Conservation (phyloP, 2,888 invertebrate species). For the Phlogophora meticulosa region DNA sequence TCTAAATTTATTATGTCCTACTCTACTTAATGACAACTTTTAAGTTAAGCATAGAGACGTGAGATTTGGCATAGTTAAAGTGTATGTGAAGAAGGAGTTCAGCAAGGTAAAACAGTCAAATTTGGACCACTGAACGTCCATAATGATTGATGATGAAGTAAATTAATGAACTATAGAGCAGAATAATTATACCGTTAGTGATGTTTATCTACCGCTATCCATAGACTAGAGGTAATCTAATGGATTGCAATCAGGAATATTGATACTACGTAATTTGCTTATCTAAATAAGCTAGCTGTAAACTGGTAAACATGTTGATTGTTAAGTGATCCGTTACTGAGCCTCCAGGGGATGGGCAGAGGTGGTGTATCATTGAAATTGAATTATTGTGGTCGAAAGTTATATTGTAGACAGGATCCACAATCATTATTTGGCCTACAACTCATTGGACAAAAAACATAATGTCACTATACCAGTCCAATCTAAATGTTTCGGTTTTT, state of each 20-base stretch:
- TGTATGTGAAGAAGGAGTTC: no score
- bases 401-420: no score
- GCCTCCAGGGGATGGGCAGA: neutral
- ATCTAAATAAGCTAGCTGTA: conserved; percentile 52
- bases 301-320: conserved; percentile 42
- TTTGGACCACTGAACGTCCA: no score
- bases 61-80: no score
- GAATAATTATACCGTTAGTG: conserved; percentile 23
- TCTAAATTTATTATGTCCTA: no score
- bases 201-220: conserved; percentile 14
- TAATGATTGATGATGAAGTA: neutral
- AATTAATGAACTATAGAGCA: conserved; percentile 17
- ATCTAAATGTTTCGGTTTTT: no score
- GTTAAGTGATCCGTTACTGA: conserved; percentile 29
- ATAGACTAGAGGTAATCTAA: conserved; percentile 29
- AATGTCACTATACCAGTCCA: no score
- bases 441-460: no score
- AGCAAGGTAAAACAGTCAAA: no score
- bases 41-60: no score
- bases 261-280: conserved; percentile 52
- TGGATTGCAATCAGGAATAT: conserved; percentile 55
- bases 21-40: no score
- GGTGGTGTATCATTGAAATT: neutral
- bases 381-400: neutral
- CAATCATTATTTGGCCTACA: no score